Base-by-base conservation (phyloP, 23 tunicate genomes). In the Oikopleura albicans region DNA sequence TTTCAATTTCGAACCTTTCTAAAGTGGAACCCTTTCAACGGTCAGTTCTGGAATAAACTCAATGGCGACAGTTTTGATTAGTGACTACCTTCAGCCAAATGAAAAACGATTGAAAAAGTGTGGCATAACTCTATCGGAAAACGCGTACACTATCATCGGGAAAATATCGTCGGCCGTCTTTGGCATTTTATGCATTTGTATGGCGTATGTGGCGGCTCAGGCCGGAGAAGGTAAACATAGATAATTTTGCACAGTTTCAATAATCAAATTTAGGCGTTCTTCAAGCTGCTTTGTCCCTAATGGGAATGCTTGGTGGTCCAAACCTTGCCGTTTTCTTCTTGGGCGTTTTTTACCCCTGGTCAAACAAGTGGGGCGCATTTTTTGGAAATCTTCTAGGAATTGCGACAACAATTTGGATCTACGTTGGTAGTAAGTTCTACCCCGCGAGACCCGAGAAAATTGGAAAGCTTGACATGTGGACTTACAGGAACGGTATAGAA, bases 1-100 rank as follows among this genome's bases (percentile, higher is more conserved):
- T n/a, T n/a, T n/a, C n/a, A n/a, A n/a, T n/a, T n/a, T n/a, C n/a
- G n/a, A n/a, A n/a, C n/a, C n/a, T n/a, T n/a, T n/a, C n/a, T n/a
- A 22, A 49, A n/a, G 34, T 22, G 79, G 79, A 16, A 71, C 79
- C 4, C 34, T 71, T 16, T 16, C 36, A 22, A 71, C 79, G 4
- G 79, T 71, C 79, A 71, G 79, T 37, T 71, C 79, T 16, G 79
- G 79, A 71, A 27, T 71, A 31, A 71, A 71, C 31, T 27, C 79
- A 22, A 16, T 31, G 79, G 79, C 79, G 2, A 71, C 79, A 16
- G 27, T 16, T 16, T 2, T 71, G 4, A 37, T 71, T 4, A 71
- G 4, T 2, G 79, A 71, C 37, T 12, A 22, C 31, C 33, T 71
- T 2, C 4, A 12, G 37, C 79, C 79, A 31, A 71, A 71, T 29